Evolutionary conservation across 2,113 vertebrate species (phyloP), one percentile per base, ranked within the genome.

Genomic region (Ammodramus savannarum): DNA sequence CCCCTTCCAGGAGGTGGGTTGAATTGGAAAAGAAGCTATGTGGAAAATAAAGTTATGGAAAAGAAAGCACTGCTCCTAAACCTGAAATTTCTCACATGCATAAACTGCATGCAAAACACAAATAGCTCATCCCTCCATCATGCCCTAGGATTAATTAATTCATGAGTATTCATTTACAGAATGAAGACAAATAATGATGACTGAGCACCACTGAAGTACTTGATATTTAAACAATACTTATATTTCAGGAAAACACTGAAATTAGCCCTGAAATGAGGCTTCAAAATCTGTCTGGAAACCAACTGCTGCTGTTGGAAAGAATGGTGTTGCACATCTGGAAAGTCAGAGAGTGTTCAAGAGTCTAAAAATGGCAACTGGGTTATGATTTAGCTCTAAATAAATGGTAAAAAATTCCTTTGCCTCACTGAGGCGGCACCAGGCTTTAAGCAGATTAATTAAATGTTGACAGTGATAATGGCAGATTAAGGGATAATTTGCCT

Each of bases 61-160:
- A 48, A 48, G n/a, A 55, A 84, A 62, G 7, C 6, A 51, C 43
- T 48, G 34, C 16, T 8, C 85, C 11, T 26, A 59, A 82, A 31
- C 17, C 7, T 85, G 62, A 43, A 63, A 11, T 78, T 87, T 43
- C 43, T 72, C 32, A 65, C 16, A 5, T 13, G 23, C 6, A 36
- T 21, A 10, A 66, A 49, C 20, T 31, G 10, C 13, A 5, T 22
- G 5, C 39, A 25, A 12, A 89, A 22, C 9, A 25, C 15, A n/a
- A 49, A 0, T 14, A 6, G 5, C n/a, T 92, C 59, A 41, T 36
- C 16, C 16, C 10, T 67, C 20, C 15, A 3, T 46, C 3, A 0
- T 51, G 38, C 20, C 21, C 9, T 55, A 36, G 8, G 10, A 87
- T 58, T 67, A 36, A 76, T 85, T 68, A 29, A 77, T 73, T 73